Base-by-base conservation (phyloP, 1,140 invertebrate genomes). In the Nephotettix cincticeps region DNA sequence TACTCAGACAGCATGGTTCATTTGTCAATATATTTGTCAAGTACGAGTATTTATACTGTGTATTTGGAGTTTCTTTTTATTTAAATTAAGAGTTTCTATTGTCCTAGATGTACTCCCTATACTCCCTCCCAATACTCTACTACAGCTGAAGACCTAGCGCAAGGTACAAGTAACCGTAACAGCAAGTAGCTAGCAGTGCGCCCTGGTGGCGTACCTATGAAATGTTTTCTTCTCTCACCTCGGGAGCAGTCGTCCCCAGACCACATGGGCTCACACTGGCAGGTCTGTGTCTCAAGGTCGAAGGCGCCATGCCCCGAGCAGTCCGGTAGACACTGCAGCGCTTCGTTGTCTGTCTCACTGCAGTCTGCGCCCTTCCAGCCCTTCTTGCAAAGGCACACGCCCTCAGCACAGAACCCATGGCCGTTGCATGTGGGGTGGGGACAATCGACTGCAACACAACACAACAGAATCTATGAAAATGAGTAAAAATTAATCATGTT, bases 381-480 rank as follows among this genome's bases (percentile, higher is more conserved):
- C 78, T 96, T 95, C 80, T 98, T 98, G 81, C 98, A 99, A 32
- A 96, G 89, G 82, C 98, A 99, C n/a, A 89, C 86, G 1, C 98
- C 98, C 73, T 95, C 92, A 11, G 95, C 90, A 81, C 97, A 99
- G 75, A 96, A 95, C 17, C 98, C 98, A 79, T 99, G 95, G 13
- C 91, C 91, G 0, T 93, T 95, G 80, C 98, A 99, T 47, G 91
- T 95, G 0, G 97, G 94, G 82, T 97, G 93, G 0, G 96, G 94
- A 80, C 97, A 99, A 78, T 97, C 94, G 25, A 93, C 91, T 93
- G 77, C 32, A 76, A 54, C 74, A 78, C 77, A n/a, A n/a, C n/a
- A n/a, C n/a, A n/a, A n/a, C n/a, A n/a, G n/a, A n/a, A n/a, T n/a
- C n/a, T n/a, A n/a, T n/a, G n/a, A n/a, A n/a, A n/a, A n/a, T n/a